Base-by-base conservation (phyloP, 2,888 invertebrate species). In the Dolichopus griseipennis region DNA sequence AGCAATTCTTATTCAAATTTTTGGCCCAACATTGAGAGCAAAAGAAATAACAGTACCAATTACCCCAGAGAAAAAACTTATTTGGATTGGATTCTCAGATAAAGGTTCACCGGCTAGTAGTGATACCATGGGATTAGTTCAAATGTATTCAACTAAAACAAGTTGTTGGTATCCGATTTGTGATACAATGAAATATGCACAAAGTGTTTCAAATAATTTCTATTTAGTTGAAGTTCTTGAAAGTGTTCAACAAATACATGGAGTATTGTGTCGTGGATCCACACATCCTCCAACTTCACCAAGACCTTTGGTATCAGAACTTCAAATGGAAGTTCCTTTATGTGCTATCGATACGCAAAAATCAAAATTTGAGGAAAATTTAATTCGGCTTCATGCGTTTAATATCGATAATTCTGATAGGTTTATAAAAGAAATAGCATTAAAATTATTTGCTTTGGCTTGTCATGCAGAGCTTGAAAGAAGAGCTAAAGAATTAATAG, bases 361-460 rank as follows among this genome's bases (percentile, higher is more conserved):
- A 79, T 86, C 90, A 1, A 86, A 88, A 73, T 84, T 91, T 72
- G 97, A 97, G 83, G 91, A 92, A 75, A 84, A 85, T 72, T 75
- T 92, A 61, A 85, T 88, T 72, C 85, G 88, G 4, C 85, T 88
- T 81, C 85, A 87, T 41, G 85, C 85, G 72, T 84, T 88, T 74
- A 82, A 85, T 1, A 80, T 85, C 1, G 85, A 87, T 4, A 87
- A 88, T 41, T 85, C 87, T 18, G 86, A 88, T n/a, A 89, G 88
- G 78, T 81, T 85, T 22, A 84, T 88, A 1, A 87, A 90, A 71
- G 91, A 94, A 77, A 87, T 90, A 7, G 87, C 95, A n/a, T 86
- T 97, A 73, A 94, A 93, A 81, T 81, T 95, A 65, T 96, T 97
- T 83, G 93, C 93, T 93, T 81, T 93, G 71, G 91, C 95, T 1